These are phyloP conservation scores for Limnephilus lunatus DNA, from an alignment of 2,888 invertebrate species.

Conservation along the genomic window DNA sequence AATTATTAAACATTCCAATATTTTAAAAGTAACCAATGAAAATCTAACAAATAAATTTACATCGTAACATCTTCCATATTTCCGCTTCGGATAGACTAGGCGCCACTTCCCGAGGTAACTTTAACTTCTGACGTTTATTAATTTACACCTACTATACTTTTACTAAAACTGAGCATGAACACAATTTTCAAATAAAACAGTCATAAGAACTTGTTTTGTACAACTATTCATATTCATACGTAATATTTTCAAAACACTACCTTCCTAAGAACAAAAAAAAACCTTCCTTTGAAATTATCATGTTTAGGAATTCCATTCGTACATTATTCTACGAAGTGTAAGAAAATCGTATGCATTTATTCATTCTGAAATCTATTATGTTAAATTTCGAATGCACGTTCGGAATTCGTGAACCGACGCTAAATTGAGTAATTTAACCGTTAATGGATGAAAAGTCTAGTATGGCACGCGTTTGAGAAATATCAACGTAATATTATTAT, in stretches of 20 bases:
- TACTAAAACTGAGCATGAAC: too few relatives aligned
- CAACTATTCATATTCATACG: not conserved
- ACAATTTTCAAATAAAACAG: too few relatives aligned
- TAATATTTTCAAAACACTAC: not conserved
- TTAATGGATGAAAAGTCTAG: slow-evolving; percentile 53
- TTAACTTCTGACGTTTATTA: too few relatives aligned
- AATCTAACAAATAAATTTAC: too few relatives aligned
- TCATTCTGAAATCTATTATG: not conserved
- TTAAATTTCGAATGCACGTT: not conserved
- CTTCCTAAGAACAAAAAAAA: not conserved
- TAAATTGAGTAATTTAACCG: slow-evolving; percentile 31
- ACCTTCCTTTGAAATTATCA: not conserved
- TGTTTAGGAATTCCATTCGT: not conserved
- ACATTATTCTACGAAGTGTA: not conserved
- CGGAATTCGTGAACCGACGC: not conserved
- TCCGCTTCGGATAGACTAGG: too few relatives aligned
- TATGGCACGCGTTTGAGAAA: slow-evolving; percentile 52
- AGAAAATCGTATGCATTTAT: slow-evolving; percentile 3
- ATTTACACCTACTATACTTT: too few relatives aligned
- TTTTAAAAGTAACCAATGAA: too few relatives aligned
- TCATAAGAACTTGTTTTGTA: too few relatives aligned
- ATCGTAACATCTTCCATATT: too few relatives aligned
- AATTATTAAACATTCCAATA: too few relatives aligned
- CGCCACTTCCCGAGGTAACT: too few relatives aligned
- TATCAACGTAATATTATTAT: not conserved